Evolutionary conservation across 2,888 invertebrate species (phyloP).

Genomic region (Drosophila pseudotakahashii): DNA sequence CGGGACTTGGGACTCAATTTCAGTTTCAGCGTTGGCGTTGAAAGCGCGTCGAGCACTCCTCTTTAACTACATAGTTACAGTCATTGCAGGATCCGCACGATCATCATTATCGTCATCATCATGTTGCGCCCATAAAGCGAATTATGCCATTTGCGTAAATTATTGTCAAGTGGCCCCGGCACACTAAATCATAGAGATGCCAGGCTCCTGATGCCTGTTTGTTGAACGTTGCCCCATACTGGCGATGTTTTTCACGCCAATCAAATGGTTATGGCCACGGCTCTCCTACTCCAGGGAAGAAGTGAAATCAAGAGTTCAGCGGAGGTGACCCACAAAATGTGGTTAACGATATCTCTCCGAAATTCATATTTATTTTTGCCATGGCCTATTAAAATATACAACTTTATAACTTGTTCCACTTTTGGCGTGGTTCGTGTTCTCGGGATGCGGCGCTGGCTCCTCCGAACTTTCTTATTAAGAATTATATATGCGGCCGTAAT

Average conservation of each 20-base stretch:
- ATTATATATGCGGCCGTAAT: conserved; percentile 73
- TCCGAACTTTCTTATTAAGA: conserved; percentile 75
- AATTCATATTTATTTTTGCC: conserved; percentile 56
- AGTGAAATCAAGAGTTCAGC: conserved; percentile 53
- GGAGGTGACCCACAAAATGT: conserved; percentile 62
- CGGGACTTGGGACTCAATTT: conserved; percentile 49
- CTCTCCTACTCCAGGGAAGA: conserved; percentile 5
- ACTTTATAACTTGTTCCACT: conserved; percentile 69
- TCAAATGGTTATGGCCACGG: conserved; percentile 41
- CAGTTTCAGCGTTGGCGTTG: conserved; percentile 79
- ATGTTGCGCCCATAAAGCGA: conserved; percentile 66
- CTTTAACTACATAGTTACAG: conserved; percentile 73
- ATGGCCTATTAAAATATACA: conserved; percentile 75
- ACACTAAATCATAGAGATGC: conserved; percentile 69
- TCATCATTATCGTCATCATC: conserved; percentile 43
- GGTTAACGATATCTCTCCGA: conserved; percentile 19
- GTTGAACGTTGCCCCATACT: conserved; percentile 26
- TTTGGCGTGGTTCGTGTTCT: conserved; percentile 22
- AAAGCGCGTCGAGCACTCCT: conserved; percentile 77
- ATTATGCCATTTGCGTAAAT: conserved; percentile 79
- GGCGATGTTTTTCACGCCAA: conserved; percentile 63
- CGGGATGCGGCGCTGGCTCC: conserved; percentile 1
- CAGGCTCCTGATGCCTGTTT: conserved; percentile 47
- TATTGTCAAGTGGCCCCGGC: conserved; percentile 72
- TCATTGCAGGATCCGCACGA: conserved; percentile 63